A percentile compares a stretch with the other conserved stretches of the same genome.
Evolutionary conservation across 2,113 vertebrate genomes (phyloP).

Genomic region (Corvus moneduloides): DNA sequence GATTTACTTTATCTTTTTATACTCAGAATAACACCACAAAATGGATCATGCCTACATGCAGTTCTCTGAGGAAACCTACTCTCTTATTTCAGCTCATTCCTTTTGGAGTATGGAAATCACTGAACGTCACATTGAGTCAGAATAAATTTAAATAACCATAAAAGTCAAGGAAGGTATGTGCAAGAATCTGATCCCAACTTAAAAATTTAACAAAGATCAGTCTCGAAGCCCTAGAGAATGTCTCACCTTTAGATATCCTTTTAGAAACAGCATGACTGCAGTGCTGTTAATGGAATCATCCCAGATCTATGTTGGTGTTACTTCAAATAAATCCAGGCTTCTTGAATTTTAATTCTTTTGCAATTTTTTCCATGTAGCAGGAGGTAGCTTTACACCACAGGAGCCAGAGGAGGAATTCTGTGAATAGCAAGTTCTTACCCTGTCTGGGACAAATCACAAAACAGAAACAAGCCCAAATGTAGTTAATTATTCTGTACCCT

Average conservation of each 20-base stretch:
- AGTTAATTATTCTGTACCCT: background rate
- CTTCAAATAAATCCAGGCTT: background rate
- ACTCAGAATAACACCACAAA: background rate
- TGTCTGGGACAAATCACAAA: background rate
- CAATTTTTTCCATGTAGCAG: background rate
- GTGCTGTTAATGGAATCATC: background rate
- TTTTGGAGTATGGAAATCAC: background rate
- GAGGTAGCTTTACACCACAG: background rate
- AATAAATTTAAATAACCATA: background rate
- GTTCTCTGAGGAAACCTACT: background rate
- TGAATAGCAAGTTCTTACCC: background rate
- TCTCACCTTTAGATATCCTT: background rate
- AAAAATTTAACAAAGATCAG: background rate
- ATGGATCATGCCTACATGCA: background rate
- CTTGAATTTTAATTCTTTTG: background rate
- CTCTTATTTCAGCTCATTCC: background rate
- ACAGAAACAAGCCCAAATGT: background rate
- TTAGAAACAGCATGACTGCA: background rate
- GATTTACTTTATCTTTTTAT: conserved; percentile 34
- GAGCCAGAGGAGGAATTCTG: background rate
- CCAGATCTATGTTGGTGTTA: background rate
- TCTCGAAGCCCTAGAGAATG: background rate
- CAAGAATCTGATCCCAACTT: background rate
- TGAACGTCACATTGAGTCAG: background rate
- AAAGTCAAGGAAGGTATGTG: background rate